Conservation (phyloP, 2,113 vertebrate genomes). For the Rhodinocichla rosea region DNA sequence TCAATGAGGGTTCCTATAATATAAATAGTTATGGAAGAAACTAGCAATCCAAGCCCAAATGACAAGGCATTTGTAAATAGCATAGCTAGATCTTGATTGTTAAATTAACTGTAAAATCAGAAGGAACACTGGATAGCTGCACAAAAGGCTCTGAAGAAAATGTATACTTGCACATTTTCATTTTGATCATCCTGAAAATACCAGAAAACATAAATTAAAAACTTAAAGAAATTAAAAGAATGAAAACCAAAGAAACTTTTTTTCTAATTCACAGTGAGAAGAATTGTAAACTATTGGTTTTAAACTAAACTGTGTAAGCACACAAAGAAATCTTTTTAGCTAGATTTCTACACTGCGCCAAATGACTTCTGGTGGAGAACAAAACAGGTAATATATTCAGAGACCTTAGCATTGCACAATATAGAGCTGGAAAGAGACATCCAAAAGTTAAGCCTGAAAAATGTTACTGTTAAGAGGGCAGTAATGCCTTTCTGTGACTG, state of each 20-base stretch:
- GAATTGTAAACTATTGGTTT: background rate
- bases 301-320: background rate
- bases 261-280: background rate
- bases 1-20: background rate
- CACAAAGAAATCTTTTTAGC: background rate
- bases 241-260: background rate
- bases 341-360: background rate
- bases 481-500: background rate
- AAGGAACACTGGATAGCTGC: background rate
- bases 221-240: no score
- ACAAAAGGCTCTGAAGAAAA: background rate
- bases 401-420: background rate
- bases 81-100: background rate
- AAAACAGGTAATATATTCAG: background rate
- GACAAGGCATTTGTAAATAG: background rate
- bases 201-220: background rate
- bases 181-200: background rate
- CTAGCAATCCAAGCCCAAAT: background rate
- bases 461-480: background rate
- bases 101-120: background rate
- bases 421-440: background rate
- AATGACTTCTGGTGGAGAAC: background rate
- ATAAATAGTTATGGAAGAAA: background rate
- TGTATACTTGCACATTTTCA: background rate
- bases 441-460: background rate